Conservation (phyloP, 2,797 vertebrate genomes). For the Novumbra hubbsi region DNA sequence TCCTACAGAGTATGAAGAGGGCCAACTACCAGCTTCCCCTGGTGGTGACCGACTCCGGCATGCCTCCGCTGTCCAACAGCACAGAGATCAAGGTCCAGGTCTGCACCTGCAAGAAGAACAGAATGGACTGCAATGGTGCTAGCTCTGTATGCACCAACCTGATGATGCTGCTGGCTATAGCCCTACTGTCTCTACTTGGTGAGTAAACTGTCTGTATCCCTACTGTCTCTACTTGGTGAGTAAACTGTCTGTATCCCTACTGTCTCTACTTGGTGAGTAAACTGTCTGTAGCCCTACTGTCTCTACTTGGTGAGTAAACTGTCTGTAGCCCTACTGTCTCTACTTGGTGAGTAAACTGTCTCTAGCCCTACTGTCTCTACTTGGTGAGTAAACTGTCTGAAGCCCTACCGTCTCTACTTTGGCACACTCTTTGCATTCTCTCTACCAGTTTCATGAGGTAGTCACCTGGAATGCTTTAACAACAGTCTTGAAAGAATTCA, state of each 20-base stretch:
- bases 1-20: conserved; percentile 91
- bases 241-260: background rate
- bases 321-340: background rate
- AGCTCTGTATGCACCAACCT: conserved; percentile 65
- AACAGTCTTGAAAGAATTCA: no score
- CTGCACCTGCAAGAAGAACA: conserved; percentile 95
- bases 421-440: no score
- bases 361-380: background rate
- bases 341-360: background rate
- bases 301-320: background rate
- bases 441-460: no score
- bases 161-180: conserved; percentile 65
- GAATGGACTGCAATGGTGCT: conserved; percentile 89
- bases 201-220: conserved; percentile 66
- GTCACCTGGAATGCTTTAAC: no score
- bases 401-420: background rate
- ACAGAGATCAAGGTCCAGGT: conserved; percentile 95
- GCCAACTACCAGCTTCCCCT: conserved; percentile 95
- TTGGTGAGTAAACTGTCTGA: background rate
- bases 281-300: background rate
- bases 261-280: background rate
- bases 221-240: conserved; percentile 42
- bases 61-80: conserved; percentile 88
- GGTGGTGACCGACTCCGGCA: conserved; percentile 93
- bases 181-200: conserved; percentile 82